phyloP scores from a whole-genome alignment of 2,888 invertebrate species.

The Archips xylosteana region DNA sequence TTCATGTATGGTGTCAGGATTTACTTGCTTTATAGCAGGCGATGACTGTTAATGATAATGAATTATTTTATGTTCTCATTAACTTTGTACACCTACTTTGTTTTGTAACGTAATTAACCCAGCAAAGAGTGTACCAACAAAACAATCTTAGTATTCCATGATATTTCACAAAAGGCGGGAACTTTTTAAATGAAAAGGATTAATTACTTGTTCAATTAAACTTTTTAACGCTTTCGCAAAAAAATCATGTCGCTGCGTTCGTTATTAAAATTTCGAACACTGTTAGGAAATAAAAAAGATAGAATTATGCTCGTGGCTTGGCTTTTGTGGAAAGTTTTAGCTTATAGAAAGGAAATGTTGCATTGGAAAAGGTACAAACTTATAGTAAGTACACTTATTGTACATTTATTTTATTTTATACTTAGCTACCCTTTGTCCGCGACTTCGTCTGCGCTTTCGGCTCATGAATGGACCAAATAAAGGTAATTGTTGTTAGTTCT shows the following conservation, averaged over 20 bases:
- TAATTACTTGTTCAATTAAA: constrained; percentile 29
- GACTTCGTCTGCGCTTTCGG: no score
- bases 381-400: background rate
- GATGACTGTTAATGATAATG: no score
- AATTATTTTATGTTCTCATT: background rate
- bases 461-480: no score
- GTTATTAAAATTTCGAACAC: background rate
- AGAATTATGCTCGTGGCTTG: background rate
- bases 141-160: constrained; percentile 2
- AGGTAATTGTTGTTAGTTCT: no score
- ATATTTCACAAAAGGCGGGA: constrained; percentile 2
- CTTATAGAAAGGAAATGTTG: background rate
- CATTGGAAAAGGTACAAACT: background rate
- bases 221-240: constrained; percentile 18
- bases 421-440: no score
- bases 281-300: constrained; percentile 3
- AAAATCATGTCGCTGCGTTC: constrained; percentile 14
- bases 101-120: background rate
- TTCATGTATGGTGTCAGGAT: no score
- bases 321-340: background rate
- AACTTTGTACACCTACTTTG: background rate
- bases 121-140: background rate
- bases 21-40: no score
- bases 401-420: no score
- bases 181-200: constrained; percentile 17